Conservation (phyloP, 2,888 invertebrate genomes). For the Lithophane leautieri region DNA sequence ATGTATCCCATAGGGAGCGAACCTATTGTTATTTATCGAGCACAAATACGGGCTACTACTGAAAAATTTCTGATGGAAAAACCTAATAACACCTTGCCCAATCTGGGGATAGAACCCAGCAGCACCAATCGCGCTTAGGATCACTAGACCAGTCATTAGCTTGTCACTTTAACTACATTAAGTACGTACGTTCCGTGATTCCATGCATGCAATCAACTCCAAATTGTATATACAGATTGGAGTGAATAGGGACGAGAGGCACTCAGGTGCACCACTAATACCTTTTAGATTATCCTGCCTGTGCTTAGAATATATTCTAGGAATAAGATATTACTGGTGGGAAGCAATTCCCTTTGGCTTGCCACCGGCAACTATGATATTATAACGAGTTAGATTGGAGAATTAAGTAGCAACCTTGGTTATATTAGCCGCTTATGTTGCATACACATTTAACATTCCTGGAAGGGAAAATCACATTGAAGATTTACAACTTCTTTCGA, state of each 20-base stretch:
- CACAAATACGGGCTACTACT: not conserved
- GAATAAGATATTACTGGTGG: slow-evolving; percentile 1
- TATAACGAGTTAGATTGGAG: slow-evolving; percentile 4
- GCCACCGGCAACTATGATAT: not conserved
- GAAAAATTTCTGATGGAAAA: no score
- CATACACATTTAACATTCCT: not conserved
- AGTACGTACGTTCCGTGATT: not conserved
- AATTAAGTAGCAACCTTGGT: not conserved
- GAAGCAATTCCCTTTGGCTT: slow-evolving; percentile 17
- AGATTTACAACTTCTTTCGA: not conserved
- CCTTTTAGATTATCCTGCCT: not conserved
- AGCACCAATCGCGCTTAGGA: not conserved
- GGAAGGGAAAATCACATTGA: not conserved
- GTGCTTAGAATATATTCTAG: not conserved
- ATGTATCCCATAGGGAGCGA: no score
- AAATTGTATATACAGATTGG: not conserved
- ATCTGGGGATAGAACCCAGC: not conserved
- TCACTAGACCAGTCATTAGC: not conserved
- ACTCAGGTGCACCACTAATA: not conserved
- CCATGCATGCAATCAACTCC: not conserved
- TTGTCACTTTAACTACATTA: no score
- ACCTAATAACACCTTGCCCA: no score
- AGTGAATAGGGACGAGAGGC: no score
- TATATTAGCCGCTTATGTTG: not conserved
- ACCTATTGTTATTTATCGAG: not conserved